Evolutionary conservation across 1,140 invertebrate species (phyloP).

Genomic region (Drosophila chauvacae): DNA sequence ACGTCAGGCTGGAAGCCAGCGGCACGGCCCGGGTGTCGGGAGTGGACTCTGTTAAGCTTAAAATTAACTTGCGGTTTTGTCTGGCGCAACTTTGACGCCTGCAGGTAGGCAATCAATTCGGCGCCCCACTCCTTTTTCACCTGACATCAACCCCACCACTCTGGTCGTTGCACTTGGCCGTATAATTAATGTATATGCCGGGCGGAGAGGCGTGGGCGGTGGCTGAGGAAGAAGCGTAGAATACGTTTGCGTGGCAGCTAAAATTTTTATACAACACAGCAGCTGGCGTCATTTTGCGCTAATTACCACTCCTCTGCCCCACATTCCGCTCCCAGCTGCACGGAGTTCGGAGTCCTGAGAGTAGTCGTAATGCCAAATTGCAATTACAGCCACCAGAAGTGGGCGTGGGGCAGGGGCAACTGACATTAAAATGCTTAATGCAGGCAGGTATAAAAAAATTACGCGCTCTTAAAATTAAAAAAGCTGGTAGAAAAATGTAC

Average conservation of each 20-base stretch:
- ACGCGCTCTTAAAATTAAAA: conserved; percentile 69
- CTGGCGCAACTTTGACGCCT: conserved; percentile 77
- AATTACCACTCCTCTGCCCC: conserved; percentile 61
- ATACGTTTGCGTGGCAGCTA: conserved; percentile 62
- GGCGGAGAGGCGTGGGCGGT: background rate
- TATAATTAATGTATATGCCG: conserved; percentile 77
- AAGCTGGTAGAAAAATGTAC: conserved; percentile 37
- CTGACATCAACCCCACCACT: background rate
- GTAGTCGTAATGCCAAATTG: conserved; percentile 79
- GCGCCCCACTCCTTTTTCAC: background rate
- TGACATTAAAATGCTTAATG: conserved; percentile 82
- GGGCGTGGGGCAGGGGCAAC: conserved; percentile 27
- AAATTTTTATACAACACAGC: conserved; percentile 73
- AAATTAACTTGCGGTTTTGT: conserved; percentile 81
- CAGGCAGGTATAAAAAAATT: conserved; percentile 65
- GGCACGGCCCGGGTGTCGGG: conserved; percentile 8
- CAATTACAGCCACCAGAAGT: conserved; percentile 64
- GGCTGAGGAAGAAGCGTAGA: conserved; percentile 36
- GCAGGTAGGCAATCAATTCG: conserved; percentile 80
- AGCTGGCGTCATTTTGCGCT: conserved; percentile 78
- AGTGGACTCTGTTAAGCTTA: conserved; percentile 75
- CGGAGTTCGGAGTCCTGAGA: background rate
- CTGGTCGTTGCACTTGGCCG: conserved; percentile 68
- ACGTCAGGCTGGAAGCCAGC: conserved; percentile 66
- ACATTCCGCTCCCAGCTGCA: background rate